A percentile compares a stretch with the other conserved stretches of the same genome.
Evolutionary conservation across 2,113 vertebrate species (phyloP).

Genomic region (Syngnathus scovelli): DNA sequence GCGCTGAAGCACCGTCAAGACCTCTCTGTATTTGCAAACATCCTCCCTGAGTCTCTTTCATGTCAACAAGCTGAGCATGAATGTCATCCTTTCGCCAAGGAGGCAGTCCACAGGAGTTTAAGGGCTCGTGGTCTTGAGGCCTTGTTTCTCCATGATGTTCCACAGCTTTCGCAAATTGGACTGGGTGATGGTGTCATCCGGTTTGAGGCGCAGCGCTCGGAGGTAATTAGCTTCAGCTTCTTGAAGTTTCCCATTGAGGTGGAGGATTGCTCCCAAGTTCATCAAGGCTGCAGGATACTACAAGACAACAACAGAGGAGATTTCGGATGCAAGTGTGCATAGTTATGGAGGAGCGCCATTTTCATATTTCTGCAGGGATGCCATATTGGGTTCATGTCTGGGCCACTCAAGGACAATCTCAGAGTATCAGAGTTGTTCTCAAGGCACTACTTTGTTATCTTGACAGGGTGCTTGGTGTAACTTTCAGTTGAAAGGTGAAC

Average conservation of each 20-base stretch:
- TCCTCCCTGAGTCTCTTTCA: constrained; percentile 34
- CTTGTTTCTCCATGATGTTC: constrained; percentile 99
- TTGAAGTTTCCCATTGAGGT: constrained; percentile 91
- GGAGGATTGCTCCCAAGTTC: constrained; percentile 98
- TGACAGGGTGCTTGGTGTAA: no score
- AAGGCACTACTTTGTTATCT: no score
- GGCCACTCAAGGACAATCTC: background rate
- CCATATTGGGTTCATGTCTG: background rate
- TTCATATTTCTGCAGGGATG: background rate
- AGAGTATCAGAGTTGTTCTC: no score
- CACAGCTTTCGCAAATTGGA: constrained; percentile 96
- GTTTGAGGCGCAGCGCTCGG: constrained; percentile 89
- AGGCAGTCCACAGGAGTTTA: constrained; percentile 61
- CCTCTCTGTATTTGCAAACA: constrained; percentile 35
- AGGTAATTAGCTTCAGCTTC: constrained; percentile 96
- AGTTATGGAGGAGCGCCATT: background rate
- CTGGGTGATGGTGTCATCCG: constrained; percentile 93
- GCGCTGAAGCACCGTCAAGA: constrained; percentile 15
- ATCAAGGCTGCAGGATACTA: constrained; percentile 96
- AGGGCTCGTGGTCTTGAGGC: constrained; percentile 84
- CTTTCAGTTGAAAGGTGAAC: no score
- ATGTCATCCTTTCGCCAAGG: constrained; percentile 19
- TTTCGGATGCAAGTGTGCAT: background rate
- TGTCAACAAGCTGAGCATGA: constrained; percentile 19
- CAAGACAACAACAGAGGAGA: constrained; percentile 20